Conservation (phyloP, 2,888 invertebrate species). For the Elmis aenea region DNA sequence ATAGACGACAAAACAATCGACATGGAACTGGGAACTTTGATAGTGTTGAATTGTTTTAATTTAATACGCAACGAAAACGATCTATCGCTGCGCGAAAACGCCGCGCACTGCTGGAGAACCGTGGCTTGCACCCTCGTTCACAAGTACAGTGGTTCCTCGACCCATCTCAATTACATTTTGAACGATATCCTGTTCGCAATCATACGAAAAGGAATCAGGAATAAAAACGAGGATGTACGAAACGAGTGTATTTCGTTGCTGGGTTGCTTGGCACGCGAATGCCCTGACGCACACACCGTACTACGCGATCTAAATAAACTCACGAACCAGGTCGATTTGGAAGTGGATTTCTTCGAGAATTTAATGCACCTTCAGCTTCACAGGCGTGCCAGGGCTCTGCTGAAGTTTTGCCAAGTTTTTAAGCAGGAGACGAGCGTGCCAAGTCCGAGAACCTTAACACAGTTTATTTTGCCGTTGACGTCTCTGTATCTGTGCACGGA, state of each 20-base stretch:
- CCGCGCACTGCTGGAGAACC: slow-evolving; percentile 67
- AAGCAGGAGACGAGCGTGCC: slow-evolving; percentile 58
- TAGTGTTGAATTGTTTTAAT: slow-evolving; percentile 79
- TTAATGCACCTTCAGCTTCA: slow-evolving; percentile 84
- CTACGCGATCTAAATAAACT: slow-evolving; percentile 65
- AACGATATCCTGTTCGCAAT: slow-evolving; percentile 69
- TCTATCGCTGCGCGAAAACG: slow-evolving; percentile 74
- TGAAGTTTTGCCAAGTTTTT: slow-evolving; percentile 66
- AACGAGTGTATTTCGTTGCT: slow-evolving; percentile 77
- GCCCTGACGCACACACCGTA: slow-evolving; percentile 64
- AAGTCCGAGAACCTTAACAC: slow-evolving; percentile 67
- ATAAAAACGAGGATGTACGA: slow-evolving; percentile 64
- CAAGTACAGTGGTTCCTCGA: slow-evolving; percentile 49
- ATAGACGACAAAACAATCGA: slow-evolving; percentile 52
- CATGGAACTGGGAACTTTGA: slow-evolving; percentile 62
- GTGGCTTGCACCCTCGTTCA: slow-evolving; percentile 62
- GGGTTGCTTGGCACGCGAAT: slow-evolving; percentile 70
- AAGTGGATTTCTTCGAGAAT: slow-evolving; percentile 94
- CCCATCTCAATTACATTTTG: slow-evolving; percentile 63
- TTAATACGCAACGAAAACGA: slow-evolving; percentile 76
- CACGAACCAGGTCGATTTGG: slow-evolving; percentile 66
- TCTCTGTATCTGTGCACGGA: slow-evolving; percentile 75
- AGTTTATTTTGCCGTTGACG: slow-evolving; percentile 81
- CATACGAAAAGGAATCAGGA: slow-evolving; percentile 67
- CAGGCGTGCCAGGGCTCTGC: slow-evolving; percentile 75